These are phyloP conservation scores for Staurois parvus DNA, from an alignment of 2,797 vertebrate species.

Conservation along the genomic window DNA sequence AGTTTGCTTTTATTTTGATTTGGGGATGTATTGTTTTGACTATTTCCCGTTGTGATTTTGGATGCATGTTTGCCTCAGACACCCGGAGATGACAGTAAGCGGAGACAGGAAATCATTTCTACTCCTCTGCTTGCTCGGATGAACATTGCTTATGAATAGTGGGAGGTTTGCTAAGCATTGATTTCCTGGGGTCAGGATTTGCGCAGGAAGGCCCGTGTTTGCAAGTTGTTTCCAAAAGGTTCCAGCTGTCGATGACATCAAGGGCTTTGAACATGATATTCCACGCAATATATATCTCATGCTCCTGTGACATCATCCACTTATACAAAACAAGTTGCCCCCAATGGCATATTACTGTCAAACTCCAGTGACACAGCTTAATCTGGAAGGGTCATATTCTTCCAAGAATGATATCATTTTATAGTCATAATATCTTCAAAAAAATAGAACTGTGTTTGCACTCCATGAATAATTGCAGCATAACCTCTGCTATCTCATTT, in stretches of 20 bases:
- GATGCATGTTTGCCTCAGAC: constrained; percentile 21
- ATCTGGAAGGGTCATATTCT: constrained; percentile 29
- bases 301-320: constrained; percentile 31
- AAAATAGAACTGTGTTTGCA: constrained; percentile 45
- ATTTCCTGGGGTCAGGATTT: constrained; percentile 52
- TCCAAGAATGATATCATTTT: constrained; percentile 50
- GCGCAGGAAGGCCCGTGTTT: constrained; percentile 48
- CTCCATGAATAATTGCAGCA: constrained; percentile 26
- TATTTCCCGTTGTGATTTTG: constrained; percentile 40
- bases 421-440: constrained; percentile 24
- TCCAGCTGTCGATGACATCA: constrained; percentile 58
- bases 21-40: constrained; percentile 44
- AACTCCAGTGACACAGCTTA: constrained; percentile 35
- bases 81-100: constrained; percentile 13
- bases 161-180: constrained; percentile 48
- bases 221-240: constrained; percentile 51
- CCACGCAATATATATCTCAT: constrained; percentile 35
- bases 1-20: constrained; percentile 12
- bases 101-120: constrained; percentile 40
- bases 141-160: constrained; percentile 41
- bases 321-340: constrained; percentile 26
- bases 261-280: constrained; percentile 27
- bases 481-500: constrained; percentile 1
- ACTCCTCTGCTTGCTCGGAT: constrained; percentile 35
- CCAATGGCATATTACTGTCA: constrained; percentile 36